These are phyloP conservation scores for Petrocephalus microphthalmus DNA, from an alignment of 2,113 vertebrate genomes.

Conservation along the genomic window DNA sequence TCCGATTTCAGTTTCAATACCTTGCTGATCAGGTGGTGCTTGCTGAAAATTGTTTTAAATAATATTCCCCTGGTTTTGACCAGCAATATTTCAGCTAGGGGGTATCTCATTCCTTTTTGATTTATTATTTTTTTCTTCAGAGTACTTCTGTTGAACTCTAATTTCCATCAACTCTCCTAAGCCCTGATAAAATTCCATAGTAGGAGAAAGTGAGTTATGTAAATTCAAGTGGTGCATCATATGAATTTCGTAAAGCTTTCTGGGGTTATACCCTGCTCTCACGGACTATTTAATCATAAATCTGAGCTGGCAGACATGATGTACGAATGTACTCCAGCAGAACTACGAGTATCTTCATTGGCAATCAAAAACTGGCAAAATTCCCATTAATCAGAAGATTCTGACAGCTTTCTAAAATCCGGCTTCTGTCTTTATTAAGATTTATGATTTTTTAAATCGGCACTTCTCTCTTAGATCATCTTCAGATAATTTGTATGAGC, in stretches of 20 bases:
- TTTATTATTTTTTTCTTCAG: conserved; percentile 56
- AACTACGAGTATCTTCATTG: conserved; percentile 48
- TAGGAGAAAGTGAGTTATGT: conserved; percentile 67
- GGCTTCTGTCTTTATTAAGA: conserved; percentile 67
- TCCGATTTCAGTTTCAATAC: not conserved
- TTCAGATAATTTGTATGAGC: not conserved
- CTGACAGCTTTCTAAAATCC: conserved; percentile 67
- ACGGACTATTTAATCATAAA: conserved; percentile 80
- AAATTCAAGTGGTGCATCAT: conserved; percentile 66
- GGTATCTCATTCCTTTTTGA: conserved; percentile 48
- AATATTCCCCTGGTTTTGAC: conserved; percentile 39
- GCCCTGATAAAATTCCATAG: conserved; percentile 48
- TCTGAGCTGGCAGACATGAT: conserved; percentile 73
- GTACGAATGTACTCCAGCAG: conserved; percentile 56
- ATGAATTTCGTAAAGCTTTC: conserved; percentile 75
- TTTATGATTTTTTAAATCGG: conserved; percentile 69
- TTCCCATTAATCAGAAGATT: conserved; percentile 60
- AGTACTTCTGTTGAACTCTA: conserved; percentile 69
- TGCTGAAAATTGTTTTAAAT: conserved; percentile 44
- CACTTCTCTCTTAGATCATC: conserved; percentile 42
- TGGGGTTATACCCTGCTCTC: conserved; percentile 58
- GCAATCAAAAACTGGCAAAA: conserved; percentile 59
- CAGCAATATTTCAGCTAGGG: conserved; percentile 52
- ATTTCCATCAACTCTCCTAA: conserved; percentile 58
- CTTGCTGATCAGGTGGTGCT: not conserved